Evolutionary conservation across 2,888 invertebrate species (phyloP), one percentile per base, ranked within the genome.

Genomic region (Drosophila histrio): DNA sequence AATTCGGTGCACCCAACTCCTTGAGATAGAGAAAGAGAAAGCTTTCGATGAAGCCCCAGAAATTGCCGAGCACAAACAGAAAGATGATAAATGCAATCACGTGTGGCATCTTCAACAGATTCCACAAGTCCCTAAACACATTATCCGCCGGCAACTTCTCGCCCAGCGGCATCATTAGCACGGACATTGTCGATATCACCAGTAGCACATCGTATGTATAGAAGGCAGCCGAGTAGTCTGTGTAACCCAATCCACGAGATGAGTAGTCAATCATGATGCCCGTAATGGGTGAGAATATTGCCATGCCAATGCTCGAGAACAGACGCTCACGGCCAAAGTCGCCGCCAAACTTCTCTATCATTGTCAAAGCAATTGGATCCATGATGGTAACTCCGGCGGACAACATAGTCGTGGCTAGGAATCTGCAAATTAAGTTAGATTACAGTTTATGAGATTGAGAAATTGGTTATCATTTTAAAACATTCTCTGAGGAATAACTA

Each of bases 1-100:
- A 96, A 91, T 96, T 96, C 0, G 96, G 96, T 49, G 96, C 96
- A 15, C 96, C 95, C 70, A 97, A 93, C 91, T 97, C 96, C 91
- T 95, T 95, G 71, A 97, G 93, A 91, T 96, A 97, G 88, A 97
- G 94, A 91, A 97, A 97, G 28, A 97, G 92, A 90, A 96, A 97
- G 52, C 96, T 96, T 91, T 97, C 97, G 58, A 97, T 96, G 91
- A 97, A 97, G 26, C 97, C 97, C 95, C 96, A 97, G 90, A 96
- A 94, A 87, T 96, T 96, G 63, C 97, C 97, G 79, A 97, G 93
- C 24, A 95, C 93, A 88, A 96, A 96, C 39, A 97, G 93, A 90
- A 97, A 96, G 82, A 96, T 92, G 87, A 97, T 95, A 88, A 97
- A 97, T 39, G 95, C 93, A 30, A 96, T 94, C 41, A 97, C 95